Percentiles rank a stretch among this genome's conserved stretches.
These are phyloP conservation scores for Bovichtus variegatus DNA, from an alignment of 2,797 vertebrate genomes.

Conservation along the genomic window DNA sequence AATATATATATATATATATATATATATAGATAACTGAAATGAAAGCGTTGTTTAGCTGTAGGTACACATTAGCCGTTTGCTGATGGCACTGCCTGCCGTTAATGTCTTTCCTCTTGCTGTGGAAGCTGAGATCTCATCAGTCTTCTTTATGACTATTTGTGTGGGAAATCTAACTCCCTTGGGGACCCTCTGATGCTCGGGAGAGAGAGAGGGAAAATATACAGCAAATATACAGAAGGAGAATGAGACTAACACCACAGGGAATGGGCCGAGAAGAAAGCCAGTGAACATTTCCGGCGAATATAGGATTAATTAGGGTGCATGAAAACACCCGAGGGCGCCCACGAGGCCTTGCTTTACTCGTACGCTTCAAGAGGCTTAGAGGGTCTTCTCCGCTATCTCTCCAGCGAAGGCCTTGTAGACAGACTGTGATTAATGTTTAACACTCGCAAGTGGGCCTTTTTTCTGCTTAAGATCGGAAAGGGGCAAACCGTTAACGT, in stretches of 20 bases:
- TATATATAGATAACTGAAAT: slow-evolving; percentile 46
- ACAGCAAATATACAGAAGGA: slow-evolving; percentile 54
- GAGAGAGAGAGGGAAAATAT: slow-evolving; percentile 32
- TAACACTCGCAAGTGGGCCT: slow-evolving; percentile 32
- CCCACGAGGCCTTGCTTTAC: slow-evolving; percentile 59
- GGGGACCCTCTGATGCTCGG: slow-evolving; percentile 43
- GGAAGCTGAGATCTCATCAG: slow-evolving; percentile 60
- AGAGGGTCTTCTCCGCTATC: slow-evolving; percentile 52
- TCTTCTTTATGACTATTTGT: slow-evolving; percentile 75
- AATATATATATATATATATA: no score
- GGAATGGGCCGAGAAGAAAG: slow-evolving; percentile 54
- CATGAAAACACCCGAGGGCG: slow-evolving; percentile 64
- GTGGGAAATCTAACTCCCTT: slow-evolving; percentile 55
- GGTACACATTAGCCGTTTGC: slow-evolving; percentile 52
- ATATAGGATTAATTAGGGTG: slow-evolving; percentile 73
- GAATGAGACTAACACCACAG: slow-evolving; percentile 46
- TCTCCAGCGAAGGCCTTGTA: slow-evolving; percentile 49
- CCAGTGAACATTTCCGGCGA: slow-evolving; percentile 64
- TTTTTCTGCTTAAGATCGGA: slow-evolving; percentile 38
- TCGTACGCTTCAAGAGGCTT: slow-evolving; percentile 41
- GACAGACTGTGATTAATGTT: slow-evolving; percentile 71
- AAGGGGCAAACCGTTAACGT: slow-evolving; percentile 67
- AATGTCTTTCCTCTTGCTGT: slow-evolving; percentile 47
- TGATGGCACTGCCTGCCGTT: slow-evolving; percentile 49
- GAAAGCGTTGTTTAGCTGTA: slow-evolving; percentile 59